phyloP scores from a whole-genome alignment of 2,113 vertebrate genomes.

The Rhinoptilus africanus region DNA sequence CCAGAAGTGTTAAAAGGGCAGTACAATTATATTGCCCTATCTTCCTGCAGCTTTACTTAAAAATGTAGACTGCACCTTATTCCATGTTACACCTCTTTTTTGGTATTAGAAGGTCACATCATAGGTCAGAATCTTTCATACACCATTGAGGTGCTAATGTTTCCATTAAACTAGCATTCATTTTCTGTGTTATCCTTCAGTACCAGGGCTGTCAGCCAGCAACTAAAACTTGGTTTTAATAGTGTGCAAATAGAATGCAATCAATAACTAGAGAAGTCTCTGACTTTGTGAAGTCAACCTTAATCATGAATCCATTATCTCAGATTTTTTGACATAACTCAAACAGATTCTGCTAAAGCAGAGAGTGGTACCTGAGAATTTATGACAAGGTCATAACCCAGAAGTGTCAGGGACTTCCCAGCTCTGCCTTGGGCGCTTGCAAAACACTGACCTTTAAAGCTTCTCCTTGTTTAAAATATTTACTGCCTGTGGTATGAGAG shows the following conservation, averaged over 20 bases:
- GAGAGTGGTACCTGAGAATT: background rate
- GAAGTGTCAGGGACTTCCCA: background rate
- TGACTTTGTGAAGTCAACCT: slow-evolving; percentile 15
- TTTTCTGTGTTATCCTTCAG: background rate
- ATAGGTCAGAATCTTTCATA: background rate
- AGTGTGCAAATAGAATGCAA: background rate
- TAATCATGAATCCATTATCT: background rate
- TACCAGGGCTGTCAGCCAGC: background rate
- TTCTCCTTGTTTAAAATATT: slow-evolving; percentile 55
- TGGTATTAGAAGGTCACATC: background rate
- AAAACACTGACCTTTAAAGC: slow-evolving; percentile 36
- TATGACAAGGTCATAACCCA: slow-evolving; percentile 45
- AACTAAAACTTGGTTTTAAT: background rate
- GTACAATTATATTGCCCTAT: background rate
- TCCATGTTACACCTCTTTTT: background rate
- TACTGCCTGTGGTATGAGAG: slow-evolving; percentile 16
- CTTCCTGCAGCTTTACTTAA: background rate
- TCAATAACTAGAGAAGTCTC: background rate
- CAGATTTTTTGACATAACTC: slow-evolving; percentile 9
- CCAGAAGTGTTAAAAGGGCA: background rate
- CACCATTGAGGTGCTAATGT: background rate
- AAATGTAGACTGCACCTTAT: background rate
- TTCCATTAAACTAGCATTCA: background rate
- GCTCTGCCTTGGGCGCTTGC: background rate
- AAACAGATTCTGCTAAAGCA: slow-evolving; percentile 6